Evolutionary conservation across 2,888 invertebrate species (phyloP).

Genomic region (Caenorhabditis sp.): DNA sequence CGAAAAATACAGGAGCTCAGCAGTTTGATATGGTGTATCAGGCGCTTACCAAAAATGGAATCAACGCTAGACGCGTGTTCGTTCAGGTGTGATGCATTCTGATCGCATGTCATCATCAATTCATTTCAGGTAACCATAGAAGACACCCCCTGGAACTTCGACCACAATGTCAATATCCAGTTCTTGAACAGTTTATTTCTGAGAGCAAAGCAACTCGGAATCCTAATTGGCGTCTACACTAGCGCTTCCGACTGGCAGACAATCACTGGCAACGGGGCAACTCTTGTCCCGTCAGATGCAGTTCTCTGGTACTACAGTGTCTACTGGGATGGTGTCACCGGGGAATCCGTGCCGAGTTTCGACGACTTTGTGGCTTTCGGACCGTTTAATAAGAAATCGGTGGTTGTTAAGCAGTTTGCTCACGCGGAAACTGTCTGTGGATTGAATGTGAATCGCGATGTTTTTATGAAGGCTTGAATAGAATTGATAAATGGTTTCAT

Average conservation of each 20-base stretch:
- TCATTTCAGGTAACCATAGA: background rate
- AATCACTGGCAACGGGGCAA: background rate
- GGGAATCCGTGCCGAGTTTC: constrained; percentile 14
- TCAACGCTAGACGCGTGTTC: background rate
- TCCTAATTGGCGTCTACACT: constrained; percentile 12
- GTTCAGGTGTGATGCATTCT: background rate
- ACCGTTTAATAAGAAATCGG: background rate
- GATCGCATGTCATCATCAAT: too few species aligned
- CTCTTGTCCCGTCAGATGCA: background rate
- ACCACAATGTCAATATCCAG: background rate
- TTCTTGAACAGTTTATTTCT: constrained; percentile 7
- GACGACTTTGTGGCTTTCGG: constrained; percentile 17
- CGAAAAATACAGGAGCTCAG: background rate
- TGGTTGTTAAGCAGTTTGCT: constrained; percentile 6
- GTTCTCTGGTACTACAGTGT: constrained; percentile 3
- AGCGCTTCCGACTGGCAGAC: constrained; percentile 4
- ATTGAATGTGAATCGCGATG: background rate
- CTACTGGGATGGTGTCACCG: background rate
- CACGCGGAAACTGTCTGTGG: background rate
- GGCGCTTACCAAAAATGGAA: background rate
- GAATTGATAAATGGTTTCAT: background rate
- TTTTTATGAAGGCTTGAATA: background rate
- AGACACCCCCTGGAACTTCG: background rate
- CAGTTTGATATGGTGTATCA: constrained; percentile 2
- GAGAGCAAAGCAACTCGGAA: background rate